Percentiles rank a stretch among this genome's conserved stretches.
phyloP scores from a whole-genome alignment of 2,888 invertebrate genomes.

The Oscheius sp. region DNA sequence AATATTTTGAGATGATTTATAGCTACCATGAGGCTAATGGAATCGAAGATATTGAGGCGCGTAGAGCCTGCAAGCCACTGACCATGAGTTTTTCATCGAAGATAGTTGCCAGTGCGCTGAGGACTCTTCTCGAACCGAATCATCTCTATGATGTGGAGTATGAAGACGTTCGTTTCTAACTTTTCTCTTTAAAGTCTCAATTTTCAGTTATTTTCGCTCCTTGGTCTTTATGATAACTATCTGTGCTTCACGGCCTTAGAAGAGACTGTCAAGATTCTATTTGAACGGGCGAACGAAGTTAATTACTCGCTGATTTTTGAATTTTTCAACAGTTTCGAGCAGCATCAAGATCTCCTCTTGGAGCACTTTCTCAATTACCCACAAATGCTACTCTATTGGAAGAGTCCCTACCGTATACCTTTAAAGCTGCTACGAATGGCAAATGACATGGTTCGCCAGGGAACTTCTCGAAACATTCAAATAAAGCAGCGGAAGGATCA shows the following conservation, averaged over 20 bases:
- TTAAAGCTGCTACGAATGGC: not conserved
- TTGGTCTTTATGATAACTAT: conserved; percentile 19
- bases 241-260: conserved; percentile 12
- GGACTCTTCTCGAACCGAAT: conserved; percentile 10
- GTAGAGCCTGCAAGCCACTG: too few species aligned
- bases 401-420: not conserved
- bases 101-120: not conserved
- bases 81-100: not conserved
- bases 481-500: not conserved
- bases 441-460: too few species aligned
- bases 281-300: conserved; percentile 6
- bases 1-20: too few species aligned
- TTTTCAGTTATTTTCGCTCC: conserved; percentile 17
- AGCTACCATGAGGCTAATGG: too few species aligned
- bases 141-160: conserved; percentile 4
- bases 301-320: conserved; percentile 6
- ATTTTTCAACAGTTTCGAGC: conserved; percentile 2
- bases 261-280: not conserved
- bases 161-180: not conserved
- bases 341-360: not conserved
- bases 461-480: too few species aligned
- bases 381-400: not conserved
- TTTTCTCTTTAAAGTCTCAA: not conserved
- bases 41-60: too few species aligned
- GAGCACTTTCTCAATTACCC: not conserved